A percentile compares a stretch with the other conserved stretches of the same genome.
phyloP scores from a whole-genome alignment of 2,888 invertebrate species.

The Gisinianus flammeolus region DNA sequence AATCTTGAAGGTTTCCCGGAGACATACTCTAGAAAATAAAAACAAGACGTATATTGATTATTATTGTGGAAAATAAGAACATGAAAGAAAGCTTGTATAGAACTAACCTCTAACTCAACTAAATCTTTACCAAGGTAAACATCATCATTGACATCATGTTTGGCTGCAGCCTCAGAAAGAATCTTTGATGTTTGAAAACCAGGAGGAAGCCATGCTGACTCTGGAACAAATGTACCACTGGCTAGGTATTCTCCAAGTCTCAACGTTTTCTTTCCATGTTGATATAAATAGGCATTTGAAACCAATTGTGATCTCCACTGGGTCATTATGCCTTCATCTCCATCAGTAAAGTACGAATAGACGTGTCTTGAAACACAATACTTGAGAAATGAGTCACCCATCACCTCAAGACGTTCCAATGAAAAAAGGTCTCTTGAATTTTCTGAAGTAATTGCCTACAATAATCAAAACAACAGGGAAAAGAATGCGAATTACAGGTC shows the following conservation, averaged over 20 bases:
- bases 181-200: conserved; percentile 66
- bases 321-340: conserved; percentile 81
- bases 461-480: conserved; percentile 46
- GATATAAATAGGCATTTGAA: conserved; percentile 85
- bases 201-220: conserved; percentile 81
- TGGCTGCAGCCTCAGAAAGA: conserved; percentile 11
- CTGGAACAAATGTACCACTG: conserved; percentile 68
- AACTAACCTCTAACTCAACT: conserved; percentile 18
- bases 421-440: conserved; percentile 77
- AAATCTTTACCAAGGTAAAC: not conserved
- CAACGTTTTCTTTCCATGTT: conserved; percentile 68
- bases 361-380: conserved; percentile 76
- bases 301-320: conserved; percentile 73
- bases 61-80: not conserved
- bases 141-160: conserved; percentile 35
- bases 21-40: not conserved
- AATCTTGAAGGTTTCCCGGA: not conserved
- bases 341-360: conserved; percentile 71
- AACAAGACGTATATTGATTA: not conserved
- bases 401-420: conserved; percentile 83
- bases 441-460: conserved; percentile 73
- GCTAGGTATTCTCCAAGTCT: conserved; percentile 48
- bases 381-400: conserved; percentile 90
- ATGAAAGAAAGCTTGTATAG: too few species aligned
- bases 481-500: not conserved